Conservation (phyloP, 2,888 invertebrate species). For the Aphodius sticticus region DNA sequence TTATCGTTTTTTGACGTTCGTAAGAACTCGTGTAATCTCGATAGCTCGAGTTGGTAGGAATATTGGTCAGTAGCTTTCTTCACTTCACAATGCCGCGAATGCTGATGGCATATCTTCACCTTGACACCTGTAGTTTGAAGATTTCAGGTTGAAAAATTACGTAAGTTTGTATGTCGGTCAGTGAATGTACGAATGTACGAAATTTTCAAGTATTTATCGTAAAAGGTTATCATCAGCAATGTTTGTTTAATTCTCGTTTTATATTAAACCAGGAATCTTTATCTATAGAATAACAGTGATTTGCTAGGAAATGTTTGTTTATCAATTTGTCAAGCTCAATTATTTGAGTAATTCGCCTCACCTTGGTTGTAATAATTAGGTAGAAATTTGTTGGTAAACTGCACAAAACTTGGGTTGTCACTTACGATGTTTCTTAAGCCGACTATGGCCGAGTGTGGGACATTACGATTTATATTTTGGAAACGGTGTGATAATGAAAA, state of each 20-base stretch:
- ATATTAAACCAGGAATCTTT: not conserved
- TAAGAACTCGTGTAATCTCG: not conserved
- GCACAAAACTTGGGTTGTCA: not conserved
- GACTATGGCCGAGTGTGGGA: not conserved
- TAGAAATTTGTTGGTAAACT: not conserved
- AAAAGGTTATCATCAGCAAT: not conserved
- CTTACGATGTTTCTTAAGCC: not conserved
- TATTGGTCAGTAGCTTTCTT: not conserved
- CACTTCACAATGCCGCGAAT: not conserved
- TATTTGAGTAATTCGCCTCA: not conserved
- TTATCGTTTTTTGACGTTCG: not conserved
- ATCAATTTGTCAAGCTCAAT: not conserved
- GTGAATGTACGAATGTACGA: not conserved
- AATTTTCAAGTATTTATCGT: not conserved
- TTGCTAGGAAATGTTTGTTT: not conserved
- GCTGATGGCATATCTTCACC: not conserved
- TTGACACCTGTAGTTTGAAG: not conserved
- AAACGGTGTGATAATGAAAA: not conserved
- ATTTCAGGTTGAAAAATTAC: not conserved
- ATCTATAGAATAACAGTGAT: not conserved
- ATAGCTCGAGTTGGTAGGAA: not conserved
- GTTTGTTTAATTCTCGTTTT: not conserved
- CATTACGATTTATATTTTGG: not conserved
- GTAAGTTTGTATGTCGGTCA: not conserved
- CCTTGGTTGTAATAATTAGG: not conserved